Evolutionary conservation across 2,113 vertebrate genomes (phyloP), one percentile per base, ranked within the genome.

Genomic region (Salvator merianae): DNA sequence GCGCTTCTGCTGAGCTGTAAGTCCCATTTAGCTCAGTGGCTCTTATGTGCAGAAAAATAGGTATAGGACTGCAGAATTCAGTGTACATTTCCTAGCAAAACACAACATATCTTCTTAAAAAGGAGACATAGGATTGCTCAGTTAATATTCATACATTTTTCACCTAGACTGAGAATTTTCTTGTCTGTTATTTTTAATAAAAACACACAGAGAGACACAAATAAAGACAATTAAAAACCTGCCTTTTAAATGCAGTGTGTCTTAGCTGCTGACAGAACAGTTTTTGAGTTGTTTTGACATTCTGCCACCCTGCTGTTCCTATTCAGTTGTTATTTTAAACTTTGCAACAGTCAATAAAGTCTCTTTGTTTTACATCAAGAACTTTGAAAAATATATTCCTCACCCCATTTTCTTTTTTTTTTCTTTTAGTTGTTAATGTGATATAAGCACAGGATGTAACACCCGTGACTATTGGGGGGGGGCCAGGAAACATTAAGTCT

Each of bases 151-250:
- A 59, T 59, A 20, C 55, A 59, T 59, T 70, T 36, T 68, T 63
- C 26, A 69, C 24, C 55, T 55, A 77, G 32, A 22, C 34, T 70
- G 28, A 63, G 62, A 76, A 85, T 14, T 40, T 70, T 2, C 83
- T 73, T 38, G 40, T 74, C 50, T 77, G 2, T 53, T 59, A 59
- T 78, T 47, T 63, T 8, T 1, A 47, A 69, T 34, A 69, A 69
- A 18, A 34, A 34, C n/a, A 34, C 32, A 69, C 13, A 81, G 59
- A 86, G 7, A 69, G 32, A 69, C 32, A 69, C n/a, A 83, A 59
- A 86, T 78, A 79, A 82, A 86, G 65, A 36, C n/a, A 79, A 65
- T 87, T 83, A 62, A 73, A 53, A 68, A 26, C 47, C 65, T 77
- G 28, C 43, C 28, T 69, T 77, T 84, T 62, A 43, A 13, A 10